Evolutionary conservation across 2,113 vertebrate species (phyloP), one percentile per base, ranked within the genome.

Genomic region (Leptocoma aspasia): DNA sequence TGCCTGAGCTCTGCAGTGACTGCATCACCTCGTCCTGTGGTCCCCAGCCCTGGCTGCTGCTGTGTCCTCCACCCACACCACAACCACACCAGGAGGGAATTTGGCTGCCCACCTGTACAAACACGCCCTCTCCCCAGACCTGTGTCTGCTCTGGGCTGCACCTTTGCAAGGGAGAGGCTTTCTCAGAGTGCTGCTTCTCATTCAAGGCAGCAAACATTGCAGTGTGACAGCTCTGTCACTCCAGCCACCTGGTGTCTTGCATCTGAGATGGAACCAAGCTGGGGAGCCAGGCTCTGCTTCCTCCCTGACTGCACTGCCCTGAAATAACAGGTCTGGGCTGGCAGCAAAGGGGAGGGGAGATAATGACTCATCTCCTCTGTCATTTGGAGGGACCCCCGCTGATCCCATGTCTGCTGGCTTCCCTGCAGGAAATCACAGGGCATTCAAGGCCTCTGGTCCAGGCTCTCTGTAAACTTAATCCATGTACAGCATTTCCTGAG

Each of bases 141-240:
- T 71, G 15, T 11, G 17, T 14, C 78, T 26, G 63, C 41, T 50
- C 61, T 26, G 59, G 52, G 54, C 0, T 22, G 57, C 60, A 45
- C 72, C 68, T 91, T 81, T 57, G 79, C 52, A 80, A 50, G 20
- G 63, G 33, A 94, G 72, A 85, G 69, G 26, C 79, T 96, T 96
- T 82, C 84, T 45, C 39, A n/a, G 82, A 63, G 72, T 8, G 72
- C 61, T 86, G 68, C 64, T 97, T 93, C 83, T 94, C 84, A 87
- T 95, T 90, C 65, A 33, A 96, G 92, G 65, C 87, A 97, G 96
- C 94, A 97, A 97, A 96, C 77, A 23, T 31, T 95, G 95, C 96
- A 95, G 92, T 22, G 26, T 98, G 97, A 97, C 97, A 98, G 96
- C 72, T 68, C 82, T 70, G 77, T 97, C 97, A 96, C 92, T 96